Evolutionary conservation across 2,888 invertebrate species (phyloP).

Genomic region (Andricus curvator): DNA sequence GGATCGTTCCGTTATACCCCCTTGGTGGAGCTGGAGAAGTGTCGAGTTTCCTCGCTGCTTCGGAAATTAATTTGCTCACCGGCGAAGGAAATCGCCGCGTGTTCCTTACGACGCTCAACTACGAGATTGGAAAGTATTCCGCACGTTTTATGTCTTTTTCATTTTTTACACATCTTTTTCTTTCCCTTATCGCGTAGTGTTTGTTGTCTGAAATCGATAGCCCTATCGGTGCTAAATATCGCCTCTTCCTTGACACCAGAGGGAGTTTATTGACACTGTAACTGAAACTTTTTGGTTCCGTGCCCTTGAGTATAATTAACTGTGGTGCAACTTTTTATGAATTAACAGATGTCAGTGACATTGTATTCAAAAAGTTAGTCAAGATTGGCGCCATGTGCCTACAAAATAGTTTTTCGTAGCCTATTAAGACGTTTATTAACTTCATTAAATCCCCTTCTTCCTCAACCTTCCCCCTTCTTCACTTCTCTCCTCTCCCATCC

Average conservation of each 20-base stretch:
- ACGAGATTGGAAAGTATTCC: constrained; percentile 57
- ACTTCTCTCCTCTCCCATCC: too few species aligned
- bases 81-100: constrained; percentile 56
- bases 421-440: too few species aligned
- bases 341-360: too few species aligned
- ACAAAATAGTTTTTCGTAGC: too few species aligned
- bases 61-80: constrained; percentile 61
- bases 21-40: constrained; percentile 55
- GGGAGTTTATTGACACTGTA: constrained; percentile 65
- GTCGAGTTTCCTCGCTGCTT: constrained; percentile 60
- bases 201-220: constrained; percentile 61
- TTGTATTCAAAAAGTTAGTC: too few species aligned
- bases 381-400: too few species aligned
- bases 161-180: constrained; percentile 42
- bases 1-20: constrained; percentile 54
- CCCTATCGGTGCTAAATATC: constrained; percentile 60
- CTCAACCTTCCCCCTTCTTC: too few species aligned
- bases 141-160: constrained; percentile 45
- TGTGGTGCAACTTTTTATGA: neutral
- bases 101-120: constrained; percentile 53
- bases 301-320: neutral
- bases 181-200: constrained; percentile 53
- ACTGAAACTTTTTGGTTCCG: constrained; percentile 57
- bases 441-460: too few species aligned
- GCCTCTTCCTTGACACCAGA: constrained; percentile 52